Evolutionary conservation across 2,797 vertebrate genomes (phyloP).

Genomic region (Xiphophorus birchmanni): DNA sequence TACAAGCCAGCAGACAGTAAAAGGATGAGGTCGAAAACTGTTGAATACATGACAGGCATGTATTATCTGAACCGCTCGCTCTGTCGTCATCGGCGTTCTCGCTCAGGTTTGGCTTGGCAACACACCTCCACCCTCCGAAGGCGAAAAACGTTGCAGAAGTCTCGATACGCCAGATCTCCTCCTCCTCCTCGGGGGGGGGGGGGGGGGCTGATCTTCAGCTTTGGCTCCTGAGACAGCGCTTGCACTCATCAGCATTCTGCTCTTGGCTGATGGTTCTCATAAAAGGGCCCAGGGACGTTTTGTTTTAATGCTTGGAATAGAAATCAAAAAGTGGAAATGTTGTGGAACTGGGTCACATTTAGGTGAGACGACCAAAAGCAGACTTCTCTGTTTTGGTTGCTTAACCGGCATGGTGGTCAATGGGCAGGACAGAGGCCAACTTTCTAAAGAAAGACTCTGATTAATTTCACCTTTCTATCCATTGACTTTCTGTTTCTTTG

Average conservation of each 20-base stretch:
- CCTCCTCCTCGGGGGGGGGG: slow-evolving; percentile 6
- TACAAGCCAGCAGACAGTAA: slow-evolving; percentile 11
- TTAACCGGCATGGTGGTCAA: slow-evolving; percentile 1
- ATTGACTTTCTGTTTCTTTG: slow-evolving; percentile 18
- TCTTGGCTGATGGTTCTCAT: slow-evolving; percentile 29
- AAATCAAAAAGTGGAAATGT: slow-evolving; percentile 34
- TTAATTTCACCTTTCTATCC: slow-evolving; percentile 25
- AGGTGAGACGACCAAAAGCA: neutral
- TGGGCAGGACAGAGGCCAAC: slow-evolving; percentile 5
- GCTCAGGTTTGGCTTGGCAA: slow-evolving; percentile 44
- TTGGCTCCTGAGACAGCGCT: slow-evolving; percentile 36
- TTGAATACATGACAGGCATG: slow-evolving; percentile 4
- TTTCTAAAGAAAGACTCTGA: slow-evolving; percentile 23
- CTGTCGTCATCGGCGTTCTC: slow-evolving; percentile 27
- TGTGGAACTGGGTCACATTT: neutral
- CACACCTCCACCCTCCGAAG: slow-evolving; percentile 30
- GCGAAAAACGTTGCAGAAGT: slow-evolving; percentile 39
- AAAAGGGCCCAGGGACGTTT: slow-evolving; percentile 23
- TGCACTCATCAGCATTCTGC: slow-evolving; percentile 47
- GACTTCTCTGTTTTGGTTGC: slow-evolving; percentile 4
- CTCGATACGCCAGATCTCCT: slow-evolving; percentile 45
- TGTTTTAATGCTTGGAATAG: slow-evolving; percentile 28
- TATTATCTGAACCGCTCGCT: slow-evolving; percentile 33
- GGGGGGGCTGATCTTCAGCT: slow-evolving; percentile 36
- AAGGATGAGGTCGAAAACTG: slow-evolving; percentile 16